Conservation (phyloP, 1,140 invertebrate species). For the Lepidurus couesii region DNA sequence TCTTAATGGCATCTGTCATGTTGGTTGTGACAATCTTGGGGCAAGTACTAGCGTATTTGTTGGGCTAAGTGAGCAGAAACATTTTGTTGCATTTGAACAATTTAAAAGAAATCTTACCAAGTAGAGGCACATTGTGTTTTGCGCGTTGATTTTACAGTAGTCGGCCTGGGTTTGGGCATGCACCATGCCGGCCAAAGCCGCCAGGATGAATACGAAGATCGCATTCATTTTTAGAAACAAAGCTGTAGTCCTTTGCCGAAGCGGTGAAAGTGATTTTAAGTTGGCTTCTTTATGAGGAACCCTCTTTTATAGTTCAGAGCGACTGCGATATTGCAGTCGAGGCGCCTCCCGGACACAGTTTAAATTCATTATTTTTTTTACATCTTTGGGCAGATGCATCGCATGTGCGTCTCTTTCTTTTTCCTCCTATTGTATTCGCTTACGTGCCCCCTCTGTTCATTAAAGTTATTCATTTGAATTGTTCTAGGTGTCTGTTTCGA, state of each 20-base stretch:
- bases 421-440: too few relatives aligned
- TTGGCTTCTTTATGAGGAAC: neutral
- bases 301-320: too few relatives aligned
- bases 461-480: too few relatives aligned
- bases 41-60: slow-evolving; percentile 13
- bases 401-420: too few relatives aligned
- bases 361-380: too few relatives aligned
- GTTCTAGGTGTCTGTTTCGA: too few relatives aligned
- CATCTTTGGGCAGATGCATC: too few relatives aligned
- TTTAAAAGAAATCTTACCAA: slow-evolving; percentile 16
- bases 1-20: slow-evolving; percentile 30
- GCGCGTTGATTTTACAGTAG: slow-evolving; percentile 31
- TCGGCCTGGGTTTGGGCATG: slow-evolving; percentile 16
- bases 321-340: too few relatives aligned
- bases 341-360: too few relatives aligned
- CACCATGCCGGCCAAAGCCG: neutral
- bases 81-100: neutral
- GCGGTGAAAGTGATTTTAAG: neutral
- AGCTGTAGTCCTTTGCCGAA: neutral
- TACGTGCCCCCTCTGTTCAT: too few relatives aligned
- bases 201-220: neutral
- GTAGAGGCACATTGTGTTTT: slow-evolving; percentile 34
- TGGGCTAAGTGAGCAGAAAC: neutral
- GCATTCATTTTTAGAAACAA: neutral
- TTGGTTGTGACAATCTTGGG: neutral